These are phyloP conservation scores for Seriola aureovittata DNA, from an alignment of 2,113 vertebrate species.

Conservation along the genomic window DNA sequence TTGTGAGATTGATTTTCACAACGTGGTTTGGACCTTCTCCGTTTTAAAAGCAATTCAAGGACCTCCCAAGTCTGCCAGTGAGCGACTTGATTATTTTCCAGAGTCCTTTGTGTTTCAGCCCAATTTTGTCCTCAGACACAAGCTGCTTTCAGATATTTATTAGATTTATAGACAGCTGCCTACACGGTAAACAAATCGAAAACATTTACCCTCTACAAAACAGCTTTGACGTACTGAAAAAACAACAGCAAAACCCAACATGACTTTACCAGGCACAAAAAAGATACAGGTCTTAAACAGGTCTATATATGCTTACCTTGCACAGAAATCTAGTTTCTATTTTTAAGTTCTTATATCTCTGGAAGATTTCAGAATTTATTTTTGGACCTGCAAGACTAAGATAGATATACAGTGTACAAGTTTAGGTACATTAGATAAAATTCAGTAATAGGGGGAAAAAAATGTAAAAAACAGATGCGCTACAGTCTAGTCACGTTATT, in stretches of 20 bases:
- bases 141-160: conserved; percentile 2
- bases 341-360: not conserved
- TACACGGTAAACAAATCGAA: conserved; percentile 29
- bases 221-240: conserved; percentile 29
- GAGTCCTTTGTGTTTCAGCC: conserved; percentile 6
- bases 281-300: not conserved
- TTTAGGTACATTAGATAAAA: not conserved
- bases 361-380: not conserved
- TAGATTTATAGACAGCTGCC: conserved; percentile 3
- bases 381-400: not conserved
- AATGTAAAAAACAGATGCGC: not conserved
- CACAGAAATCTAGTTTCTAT: not conserved
- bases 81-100: not conserved
- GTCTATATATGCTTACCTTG: not conserved
- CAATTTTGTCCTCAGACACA: conserved; percentile 20
- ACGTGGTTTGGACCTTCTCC: not conserved
- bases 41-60: not conserved
- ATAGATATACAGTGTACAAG: not conserved
- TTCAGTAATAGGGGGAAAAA: not conserved
- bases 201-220: conserved; percentile 20
- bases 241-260: not conserved
- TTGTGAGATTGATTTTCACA: conserved; percentile 13
- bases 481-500: not conserved
- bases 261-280: not conserved
- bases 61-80: not conserved